A percentile compares a stretch with the other conserved stretches of the same genome.
Conservation (phyloP, 2,113 vertebrate genomes). For the Callocephalon fimbriatum region DNA sequence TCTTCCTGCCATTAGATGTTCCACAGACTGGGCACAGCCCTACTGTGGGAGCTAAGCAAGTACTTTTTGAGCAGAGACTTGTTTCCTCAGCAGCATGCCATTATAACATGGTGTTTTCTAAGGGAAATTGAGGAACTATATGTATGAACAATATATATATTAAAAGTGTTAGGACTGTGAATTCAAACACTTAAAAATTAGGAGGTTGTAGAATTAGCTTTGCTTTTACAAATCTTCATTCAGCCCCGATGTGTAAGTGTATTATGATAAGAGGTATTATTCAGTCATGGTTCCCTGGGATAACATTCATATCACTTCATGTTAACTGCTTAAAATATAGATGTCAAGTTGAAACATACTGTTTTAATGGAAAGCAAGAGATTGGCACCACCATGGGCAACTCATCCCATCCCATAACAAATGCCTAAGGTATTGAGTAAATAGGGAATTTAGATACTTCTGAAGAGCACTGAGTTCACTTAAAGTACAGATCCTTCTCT, state of each 20-base stretch:
- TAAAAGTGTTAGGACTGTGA: not conserved
- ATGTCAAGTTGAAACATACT: not conserved
- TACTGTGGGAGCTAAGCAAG: not conserved
- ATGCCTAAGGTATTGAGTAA: not conserved
- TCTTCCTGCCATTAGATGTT: not conserved
- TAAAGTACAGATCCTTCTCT: not conserved
- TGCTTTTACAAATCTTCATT: not conserved
- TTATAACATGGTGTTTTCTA: not conserved
- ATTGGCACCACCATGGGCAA: not conserved
- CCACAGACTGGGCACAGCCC: rapidly evolving
- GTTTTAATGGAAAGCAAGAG: not conserved
- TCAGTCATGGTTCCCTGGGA: not conserved
- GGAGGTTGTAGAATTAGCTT: not conserved
- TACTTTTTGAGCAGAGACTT: not conserved
- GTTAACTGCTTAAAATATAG: not conserved
- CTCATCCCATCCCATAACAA: not conserved
- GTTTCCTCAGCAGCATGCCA: not conserved
- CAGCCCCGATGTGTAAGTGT: not conserved
- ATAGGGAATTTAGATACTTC: not conserved
- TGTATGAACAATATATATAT: not conserved
- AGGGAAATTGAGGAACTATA: not conserved
- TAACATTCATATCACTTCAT: not conserved
- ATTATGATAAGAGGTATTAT: not conserved
- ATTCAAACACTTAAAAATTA: not conserved
- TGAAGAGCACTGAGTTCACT: not conserved